phyloP scores from a whole-genome alignment of 2,113 vertebrate genomes.

The Nothobranchius furzeri region DNA sequence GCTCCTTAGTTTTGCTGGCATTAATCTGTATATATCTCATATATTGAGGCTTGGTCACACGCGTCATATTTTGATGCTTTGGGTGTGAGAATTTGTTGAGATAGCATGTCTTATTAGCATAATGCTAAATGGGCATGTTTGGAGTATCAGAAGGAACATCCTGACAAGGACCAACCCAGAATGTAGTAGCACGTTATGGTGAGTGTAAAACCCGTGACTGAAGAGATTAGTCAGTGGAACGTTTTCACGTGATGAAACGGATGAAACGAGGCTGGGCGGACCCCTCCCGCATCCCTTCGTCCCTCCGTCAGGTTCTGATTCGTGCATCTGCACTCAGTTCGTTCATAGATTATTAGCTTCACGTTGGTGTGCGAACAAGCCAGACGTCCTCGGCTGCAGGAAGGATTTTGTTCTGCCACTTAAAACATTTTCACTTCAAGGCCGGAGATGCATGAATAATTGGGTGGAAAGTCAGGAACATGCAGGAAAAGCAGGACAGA shows the following conservation, averaged over 20 bases:
- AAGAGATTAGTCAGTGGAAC: no score
- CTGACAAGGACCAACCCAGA: no score
- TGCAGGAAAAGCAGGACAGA: conserved; percentile 9
- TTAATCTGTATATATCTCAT: no score
- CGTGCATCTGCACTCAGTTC: conserved; percentile 7
- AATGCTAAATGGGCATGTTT: no score
- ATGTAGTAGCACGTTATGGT: no score
- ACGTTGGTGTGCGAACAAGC: conserved; percentile 1
- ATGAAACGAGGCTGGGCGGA: background rate
- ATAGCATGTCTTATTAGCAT: background rate
- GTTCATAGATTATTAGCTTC: conserved; percentile 13
- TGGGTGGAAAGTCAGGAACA: conserved; percentile 37
- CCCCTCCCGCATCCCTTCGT: background rate
- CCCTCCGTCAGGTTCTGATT: background rate
- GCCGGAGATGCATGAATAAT: conserved; percentile 46
- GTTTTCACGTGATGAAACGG: no score
- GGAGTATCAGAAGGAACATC: no score
- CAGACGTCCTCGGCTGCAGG: conserved; percentile 28
- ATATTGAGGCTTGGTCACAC: no score
- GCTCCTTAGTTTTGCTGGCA: no score
- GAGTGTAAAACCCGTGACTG: no score
- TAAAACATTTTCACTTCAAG: conserved; percentile 24
- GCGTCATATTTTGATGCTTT: no score
- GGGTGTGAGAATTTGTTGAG: no score
- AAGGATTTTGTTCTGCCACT: conserved; percentile 42